Percentiles rank a stretch among this genome's conserved stretches.
phyloP scores from a whole-genome alignment of 2,888 invertebrate genomes.

The Spatulosminthurus flaviceps region DNA sequence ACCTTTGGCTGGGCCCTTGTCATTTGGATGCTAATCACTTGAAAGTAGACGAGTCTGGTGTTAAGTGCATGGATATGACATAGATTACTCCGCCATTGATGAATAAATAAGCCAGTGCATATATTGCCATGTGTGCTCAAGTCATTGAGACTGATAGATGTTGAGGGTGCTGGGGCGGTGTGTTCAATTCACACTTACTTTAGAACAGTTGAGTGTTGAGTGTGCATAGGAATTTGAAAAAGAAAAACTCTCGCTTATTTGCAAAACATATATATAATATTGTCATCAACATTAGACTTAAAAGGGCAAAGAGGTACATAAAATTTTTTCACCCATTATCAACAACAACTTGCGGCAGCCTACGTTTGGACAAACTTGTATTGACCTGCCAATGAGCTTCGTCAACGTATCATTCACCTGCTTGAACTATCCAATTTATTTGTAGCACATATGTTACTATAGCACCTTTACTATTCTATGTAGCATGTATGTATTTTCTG shows the following conservation, averaged over 20 bases:
- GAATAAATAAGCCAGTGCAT: too few relatives aligned
- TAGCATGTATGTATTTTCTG: too few relatives aligned
- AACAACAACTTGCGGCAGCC: neutral
- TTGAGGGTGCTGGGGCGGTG: too few relatives aligned
- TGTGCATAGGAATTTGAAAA: constrained; percentile 4
- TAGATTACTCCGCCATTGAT: neutral
- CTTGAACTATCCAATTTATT: too few relatives aligned
- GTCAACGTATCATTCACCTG: neutral
- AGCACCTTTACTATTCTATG: too few relatives aligned
- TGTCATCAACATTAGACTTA: neutral
- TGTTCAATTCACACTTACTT: neutral
- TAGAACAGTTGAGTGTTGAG: neutral
- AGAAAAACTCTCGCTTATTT: neutral
- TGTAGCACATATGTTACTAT: too few relatives aligned
- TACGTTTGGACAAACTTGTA: constrained; percentile 13
- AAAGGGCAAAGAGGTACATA: constrained; percentile 20
- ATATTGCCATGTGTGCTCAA: too few relatives aligned
- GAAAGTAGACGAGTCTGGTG: neutral
- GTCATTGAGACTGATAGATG: too few relatives aligned
- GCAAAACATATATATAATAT: constrained; percentile 12
- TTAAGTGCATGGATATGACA: neutral
- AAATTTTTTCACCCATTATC: constrained; percentile 13
- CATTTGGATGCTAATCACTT: constrained; percentile 33
- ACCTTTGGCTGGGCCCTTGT: neutral
- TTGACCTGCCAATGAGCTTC: constrained; percentile 15